phyloP scores from a whole-genome alignment of 1,140 invertebrate species.

The Ceratina japonica region DNA sequence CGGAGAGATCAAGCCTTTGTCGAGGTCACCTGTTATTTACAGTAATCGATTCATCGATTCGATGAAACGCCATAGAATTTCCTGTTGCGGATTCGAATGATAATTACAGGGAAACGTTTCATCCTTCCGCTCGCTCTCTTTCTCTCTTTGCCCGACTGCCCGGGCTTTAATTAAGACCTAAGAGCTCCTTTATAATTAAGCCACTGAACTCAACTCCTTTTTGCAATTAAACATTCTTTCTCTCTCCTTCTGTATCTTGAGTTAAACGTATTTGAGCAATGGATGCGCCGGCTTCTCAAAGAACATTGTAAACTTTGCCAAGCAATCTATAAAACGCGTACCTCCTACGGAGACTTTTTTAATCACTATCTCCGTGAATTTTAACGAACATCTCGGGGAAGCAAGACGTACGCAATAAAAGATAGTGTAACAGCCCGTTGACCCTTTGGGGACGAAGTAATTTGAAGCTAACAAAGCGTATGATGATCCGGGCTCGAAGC shows the following conservation, averaged over 20 bases:
- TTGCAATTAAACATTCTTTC: neutral
- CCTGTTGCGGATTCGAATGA: neutral
- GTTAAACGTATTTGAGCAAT: neutral
- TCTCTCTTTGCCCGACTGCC: neutral
- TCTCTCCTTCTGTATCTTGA: neutral
- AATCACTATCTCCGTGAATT: no score
- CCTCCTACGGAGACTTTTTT: no score
- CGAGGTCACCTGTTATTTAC: neutral
- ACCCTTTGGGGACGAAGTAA: no score
- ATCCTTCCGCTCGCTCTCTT: neutral
- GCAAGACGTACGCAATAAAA: no score
- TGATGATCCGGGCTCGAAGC: no score
- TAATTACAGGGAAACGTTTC: neutral
- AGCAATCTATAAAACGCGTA: neutral
- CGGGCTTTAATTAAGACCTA: neutral
- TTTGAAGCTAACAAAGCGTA: no score
- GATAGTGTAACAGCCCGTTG: no score
- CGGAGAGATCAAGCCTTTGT: neutral
- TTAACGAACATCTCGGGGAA: no score
- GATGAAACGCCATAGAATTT: neutral
- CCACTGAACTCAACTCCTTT: neutral
- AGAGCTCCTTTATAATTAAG: neutral
- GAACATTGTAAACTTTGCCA: no score
- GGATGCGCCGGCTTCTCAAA: no score
- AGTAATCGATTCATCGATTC: slow-evolving; percentile 10